Evolutionary conservation across 2,888 invertebrate genomes (phyloP), one percentile per base, ranked within the genome.

Genomic region (Ennomos fuscantarius): DNA sequence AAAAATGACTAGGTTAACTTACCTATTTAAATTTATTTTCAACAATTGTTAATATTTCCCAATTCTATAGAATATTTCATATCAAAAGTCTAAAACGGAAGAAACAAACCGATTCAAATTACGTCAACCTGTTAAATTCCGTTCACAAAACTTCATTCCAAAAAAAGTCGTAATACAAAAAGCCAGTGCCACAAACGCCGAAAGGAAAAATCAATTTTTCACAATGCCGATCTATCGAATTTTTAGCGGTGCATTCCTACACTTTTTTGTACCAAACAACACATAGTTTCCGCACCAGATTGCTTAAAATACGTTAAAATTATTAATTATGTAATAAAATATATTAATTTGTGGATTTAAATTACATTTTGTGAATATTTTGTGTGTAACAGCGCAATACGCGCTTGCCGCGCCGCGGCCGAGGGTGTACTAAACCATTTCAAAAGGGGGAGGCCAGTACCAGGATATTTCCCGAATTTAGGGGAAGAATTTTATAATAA

Each of bases 321-420:
- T 60, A 59, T 62, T 59, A 51, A 53, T 35, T n/a, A 45, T 45
- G 24, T 44, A 40, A 55, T 55, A 32, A 47, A 54, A 35, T 57
- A 24, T 55, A 36, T 56, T 32, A 48, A 37, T 61, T 58, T 37
- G 44, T 42, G 35, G 57, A 42, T 39, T 34, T 50, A 48, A 60
- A 60, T 74, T 79, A 79, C 77, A 74, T 74, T 57, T 74, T 70
- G 69, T 65, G 70, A 64, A 62, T 69, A 58, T 64, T 60, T 69
- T 66, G 67, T 74, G 65, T 66, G 68, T 71, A 59, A 42, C 60
- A 66, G 78, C 76, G 83, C 80, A 66, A 71, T 54, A 81, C 87
- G 89, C 81, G 87, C 82, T 67, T 32, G 78, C 89, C 87, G 88
- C 87, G 70, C 62, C 73, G 87, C 88, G 89, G 89, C 86, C 69